Percentiles rank a stretch among this genome's conserved stretches.
These are phyloP conservation scores for Anarrhichthys ocellatus DNA, from an alignment of 2,113 vertebrate species.

Conservation along the genomic window DNA sequence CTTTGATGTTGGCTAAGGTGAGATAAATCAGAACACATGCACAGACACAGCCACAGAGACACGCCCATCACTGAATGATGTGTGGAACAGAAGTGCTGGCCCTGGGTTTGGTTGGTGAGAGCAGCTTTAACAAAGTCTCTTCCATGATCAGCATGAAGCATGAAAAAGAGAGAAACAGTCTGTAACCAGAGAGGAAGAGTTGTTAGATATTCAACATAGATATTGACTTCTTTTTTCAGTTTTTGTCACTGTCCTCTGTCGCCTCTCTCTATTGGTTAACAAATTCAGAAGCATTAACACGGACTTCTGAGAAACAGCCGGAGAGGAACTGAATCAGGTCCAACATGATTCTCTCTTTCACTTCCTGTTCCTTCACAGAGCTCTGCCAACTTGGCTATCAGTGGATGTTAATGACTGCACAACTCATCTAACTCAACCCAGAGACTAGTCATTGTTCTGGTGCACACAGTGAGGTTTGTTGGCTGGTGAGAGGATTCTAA, in stretches of 20 bases:
- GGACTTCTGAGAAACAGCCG: neutral
- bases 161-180: neutral
- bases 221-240: neutral
- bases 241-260: neutral
- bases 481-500: slow-evolving; percentile 28
- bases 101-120: slow-evolving; percentile 30
- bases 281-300: neutral
- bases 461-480: slow-evolving; percentile 10
- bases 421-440: neutral
- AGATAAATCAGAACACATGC: neutral
- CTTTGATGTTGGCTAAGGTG: neutral
- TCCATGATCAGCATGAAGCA: slow-evolving; percentile 41
- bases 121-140: slow-evolving; percentile 36
- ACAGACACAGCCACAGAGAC: neutral
- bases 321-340: neutral
- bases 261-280: neutral
- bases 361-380: neutral
- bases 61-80: slow-evolving; percentile 21
- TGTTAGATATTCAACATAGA: neutral
- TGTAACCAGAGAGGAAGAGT: neutral
- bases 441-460: slow-evolving; percentile 6
- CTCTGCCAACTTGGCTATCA: neutral
- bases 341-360: neutral
- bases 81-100: slow-evolving; percentile 47
- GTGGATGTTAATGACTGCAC: neutral